Percentiles rank a stretch among this genome's conserved stretches.
phyloP scores from a whole-genome alignment of 2,888 invertebrate species.

The Philaethria dido region DNA sequence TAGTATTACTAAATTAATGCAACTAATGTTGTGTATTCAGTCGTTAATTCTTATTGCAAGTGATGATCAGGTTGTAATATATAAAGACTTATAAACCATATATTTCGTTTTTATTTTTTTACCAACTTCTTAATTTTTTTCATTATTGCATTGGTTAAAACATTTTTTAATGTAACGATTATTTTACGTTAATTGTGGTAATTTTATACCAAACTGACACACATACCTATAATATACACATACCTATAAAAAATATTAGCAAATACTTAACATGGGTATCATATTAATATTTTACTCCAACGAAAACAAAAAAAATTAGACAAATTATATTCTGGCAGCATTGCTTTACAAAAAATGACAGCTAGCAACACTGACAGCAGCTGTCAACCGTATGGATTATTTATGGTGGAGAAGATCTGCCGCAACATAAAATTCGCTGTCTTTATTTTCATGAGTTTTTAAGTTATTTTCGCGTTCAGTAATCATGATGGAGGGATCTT shows the following conservation, averaged over 20 bases:
- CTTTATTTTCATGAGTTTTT: constrained; percentile 71
- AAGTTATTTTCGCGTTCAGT: constrained; percentile 60
- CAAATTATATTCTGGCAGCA: background rate
- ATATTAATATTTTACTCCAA: too few species aligned
- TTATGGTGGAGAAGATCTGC: constrained; percentile 59
- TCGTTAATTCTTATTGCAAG: constrained; percentile 75
- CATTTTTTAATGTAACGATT: too few species aligned
- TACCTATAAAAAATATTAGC: too few species aligned
- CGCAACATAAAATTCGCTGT: constrained; percentile 71
- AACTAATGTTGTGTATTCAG: constrained; percentile 69
- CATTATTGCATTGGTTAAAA: too few species aligned
- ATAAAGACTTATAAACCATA: constrained; percentile 62
- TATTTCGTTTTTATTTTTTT: constrained; percentile 38
- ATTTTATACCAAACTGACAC: too few species aligned
- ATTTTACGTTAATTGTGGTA: too few species aligned
- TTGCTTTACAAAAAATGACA: background rate
- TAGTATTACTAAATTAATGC: constrained; percentile 80
- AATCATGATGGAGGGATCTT: constrained; percentile 93
- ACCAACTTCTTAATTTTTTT: background rate
- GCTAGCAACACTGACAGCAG: constrained; percentile 53
- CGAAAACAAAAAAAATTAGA: too few species aligned
- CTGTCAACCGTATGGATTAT: constrained; percentile 77
- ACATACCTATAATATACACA: too few species aligned
- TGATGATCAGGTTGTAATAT: constrained; percentile 80
- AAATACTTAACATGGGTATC: too few species aligned